Base-by-base conservation (phyloP, 2,888 invertebrate genomes). In the Synergus gifuensis region DNA sequence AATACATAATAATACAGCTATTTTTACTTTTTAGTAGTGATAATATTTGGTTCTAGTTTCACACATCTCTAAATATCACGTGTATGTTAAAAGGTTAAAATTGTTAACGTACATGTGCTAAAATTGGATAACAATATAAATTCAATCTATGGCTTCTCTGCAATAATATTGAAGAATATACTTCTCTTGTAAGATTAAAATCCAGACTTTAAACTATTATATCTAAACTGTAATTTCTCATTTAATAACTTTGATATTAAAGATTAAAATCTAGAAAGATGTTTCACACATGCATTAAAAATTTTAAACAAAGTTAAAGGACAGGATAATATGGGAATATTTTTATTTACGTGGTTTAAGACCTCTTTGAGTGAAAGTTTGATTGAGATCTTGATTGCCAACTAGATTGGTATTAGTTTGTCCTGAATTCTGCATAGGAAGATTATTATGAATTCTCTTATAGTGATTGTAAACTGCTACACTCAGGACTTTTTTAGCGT, bases 391-490 rank as follows among this genome's bases (percentile, higher is more conserved):
- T 86, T 96, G 96, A 49, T 88, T 87, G 82, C 92, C 93, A 63
- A 89, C 90, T 90, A 92, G 94, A 82, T 85, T 84, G 76, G 84
- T 77, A 63, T 83, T 88, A 60, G 86, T 86, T 77, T 88, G 91
- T 16, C 86, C 85, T n/a, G 90, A 85, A 83, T 85, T 91, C 79
- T 91, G 92, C 44, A 88, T 85, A 86, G 95, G 96, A 81, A 97
- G 94, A 93, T 99, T 99, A 93, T 99, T 98, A 92, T 97, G 97
- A 90, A 99, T 98, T 88, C 99, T 94, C 93, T 99, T 99, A 93
- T 99, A 99, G 92, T 99, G 99, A 93, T 99, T 99, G 93, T 99
- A 99, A 0, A 99, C 99, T 14, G 99, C 99, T 54, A 99, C 99
- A 0, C 99, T 96, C 58, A 99, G 93, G 60, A 99, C 98, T 93